Base-by-base conservation (phyloP, 2,113 vertebrate genomes). In the Puntigrus tetrazona region DNA sequence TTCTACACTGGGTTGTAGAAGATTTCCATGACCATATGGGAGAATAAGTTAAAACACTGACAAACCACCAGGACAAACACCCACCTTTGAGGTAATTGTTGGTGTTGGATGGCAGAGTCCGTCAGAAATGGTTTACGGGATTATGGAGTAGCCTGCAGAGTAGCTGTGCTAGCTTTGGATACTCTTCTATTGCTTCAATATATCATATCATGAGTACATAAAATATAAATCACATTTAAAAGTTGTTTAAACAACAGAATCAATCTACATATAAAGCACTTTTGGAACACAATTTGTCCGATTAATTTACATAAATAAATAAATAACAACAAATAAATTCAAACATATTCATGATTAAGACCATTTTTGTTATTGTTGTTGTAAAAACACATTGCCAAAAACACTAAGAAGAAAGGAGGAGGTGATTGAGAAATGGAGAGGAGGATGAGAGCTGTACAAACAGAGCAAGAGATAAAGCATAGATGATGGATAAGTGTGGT, bases 51-150 rank as follows among this genome's bases (percentile, higher is more conserved):
- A 82, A 76, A 89, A 73, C 50, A 78, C 61, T 84, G 86, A 88
- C 79, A 72, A 86, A 88, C 84, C 86, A 90, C 87, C 83, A 90
- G 88, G 70, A 85, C 82, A 90, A 90, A 88, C 85, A 89, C 77
- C 82, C 87, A 89, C 88, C 89, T 89, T 91, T 91, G 87, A 90
- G 89, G 87, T 91, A 88, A 91, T 87, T 92, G 91, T 92, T 91
- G 88, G 86, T 91, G 84, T 91, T 92, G 91, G 91, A 92, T 76
- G 25, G 61, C n/a, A 70, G 63, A 47, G 34, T 34, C 73, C 36
- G 70, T 90, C 86, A 89, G 70, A 88, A 89, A 87, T 74, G 81
- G 74, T 84, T 84, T 87, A 84, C 16, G 69, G 69, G 83, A 81
- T 77, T 87, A 86, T 83, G 34, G 81, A 82, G 78, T 27, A 69